These are phyloP conservation scores for Pseudolycoriella hygida DNA, from an alignment of 2,888 invertebrate species.

Conservation along the genomic window DNA sequence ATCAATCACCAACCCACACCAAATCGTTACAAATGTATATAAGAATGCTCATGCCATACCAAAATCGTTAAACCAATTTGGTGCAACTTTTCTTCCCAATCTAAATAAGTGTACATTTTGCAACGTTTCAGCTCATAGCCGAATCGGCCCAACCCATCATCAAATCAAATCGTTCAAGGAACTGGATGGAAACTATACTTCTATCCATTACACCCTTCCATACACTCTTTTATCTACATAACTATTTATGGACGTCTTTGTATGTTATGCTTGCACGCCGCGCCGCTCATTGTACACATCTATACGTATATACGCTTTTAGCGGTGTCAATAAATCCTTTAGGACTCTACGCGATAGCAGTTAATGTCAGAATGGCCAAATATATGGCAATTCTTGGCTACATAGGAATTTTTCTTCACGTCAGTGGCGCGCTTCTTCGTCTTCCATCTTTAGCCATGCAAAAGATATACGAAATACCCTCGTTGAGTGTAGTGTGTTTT, in stretches of 20 bases:
- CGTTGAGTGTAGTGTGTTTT: background rate
- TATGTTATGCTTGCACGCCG: background rate
- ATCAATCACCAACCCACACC: conserved; percentile 1
- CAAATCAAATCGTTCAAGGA: conserved; percentile 3
- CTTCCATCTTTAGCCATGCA: background rate
- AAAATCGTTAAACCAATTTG: background rate
- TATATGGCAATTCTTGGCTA: conserved; percentile 8
- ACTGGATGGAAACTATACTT: background rate
- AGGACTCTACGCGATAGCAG: conserved; percentile 26
- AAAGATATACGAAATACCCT: background rate
- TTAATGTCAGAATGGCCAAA: conserved; percentile 31
- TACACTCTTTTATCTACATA: background rate
- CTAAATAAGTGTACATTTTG: conserved; percentile 7
- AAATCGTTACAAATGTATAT: background rate
- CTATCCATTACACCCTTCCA: background rate
- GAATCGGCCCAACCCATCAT: conserved; percentile 1
- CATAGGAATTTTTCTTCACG: conserved; percentile 4
- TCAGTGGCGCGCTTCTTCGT: conserved; percentile 1
- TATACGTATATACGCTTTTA: conserved; percentile 11
- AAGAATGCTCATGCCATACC: background rate
- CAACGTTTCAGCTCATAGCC: background rate
- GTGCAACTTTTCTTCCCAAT: conserved; percentile 2
- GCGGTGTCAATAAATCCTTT: conserved; percentile 28
- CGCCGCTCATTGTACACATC: background rate
- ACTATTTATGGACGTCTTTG: background rate